Base-by-base conservation (phyloP, 2,113 vertebrate genomes). In the Sinocyclocheilus rhinocerous region DNA sequence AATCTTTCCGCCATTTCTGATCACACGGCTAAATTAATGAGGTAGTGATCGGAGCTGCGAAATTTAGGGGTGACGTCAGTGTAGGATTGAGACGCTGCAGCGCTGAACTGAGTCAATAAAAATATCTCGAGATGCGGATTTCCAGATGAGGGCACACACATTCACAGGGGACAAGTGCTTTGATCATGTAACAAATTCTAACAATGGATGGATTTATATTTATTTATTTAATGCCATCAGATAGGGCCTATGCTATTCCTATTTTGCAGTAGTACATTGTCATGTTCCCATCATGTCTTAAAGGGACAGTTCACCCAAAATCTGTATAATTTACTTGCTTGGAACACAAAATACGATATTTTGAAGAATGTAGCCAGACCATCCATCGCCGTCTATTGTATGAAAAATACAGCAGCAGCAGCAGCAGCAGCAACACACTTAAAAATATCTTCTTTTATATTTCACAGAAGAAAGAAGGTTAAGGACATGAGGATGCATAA, bases 1-100 rank as follows among this genome's bases (percentile, higher is more conserved):
- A 87, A 88, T 89, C 88, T 70, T 50, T 79, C 45, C 81, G 22
- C 63, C 72, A 81, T 88, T 85, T 73, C 72, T 83, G 80, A 88
- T 73, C 69, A 83, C 73, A 84, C 59, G 80, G 78, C 81, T 36
- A 26, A 63, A 88, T 85, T 33, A 83, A 80, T 26, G 55, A 61
- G 24, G 13, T 5, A 15, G 55, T 55, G 10, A 26, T 8, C 0
- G 45, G 72, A n/a, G 24, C 22, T 33, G 61, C 59, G 50, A 48
- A 18, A 42, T 55, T 55, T 69, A 75, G 45, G 10, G 50, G 33
- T 91, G 90, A 90, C 89, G 88, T 92, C 91, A 91, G 29, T 61
- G 39, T 24, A n/a, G 11, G 76, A 50, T 63, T 36, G 18, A 59
- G 20, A 57, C 59, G 77, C 87, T 86, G 87, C 84, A 52, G 39